Evolutionary conservation across 2,797 vertebrate species (phyloP).

Genomic region (Numenius phaeopus): DNA sequence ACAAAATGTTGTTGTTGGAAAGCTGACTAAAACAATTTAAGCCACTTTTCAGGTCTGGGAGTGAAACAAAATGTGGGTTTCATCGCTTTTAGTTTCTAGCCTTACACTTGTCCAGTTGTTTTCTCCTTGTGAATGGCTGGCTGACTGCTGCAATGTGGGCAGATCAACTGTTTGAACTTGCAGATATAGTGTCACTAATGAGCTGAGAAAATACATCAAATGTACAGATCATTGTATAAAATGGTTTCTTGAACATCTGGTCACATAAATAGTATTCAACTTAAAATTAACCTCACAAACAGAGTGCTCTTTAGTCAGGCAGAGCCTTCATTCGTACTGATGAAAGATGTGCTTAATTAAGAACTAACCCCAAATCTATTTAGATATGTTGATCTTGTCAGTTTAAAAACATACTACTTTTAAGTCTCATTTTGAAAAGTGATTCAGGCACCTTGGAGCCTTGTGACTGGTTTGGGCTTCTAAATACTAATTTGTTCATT

Average conservation of each 20-base stretch:
- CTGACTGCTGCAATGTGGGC: not conserved
- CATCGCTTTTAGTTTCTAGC: not conserved
- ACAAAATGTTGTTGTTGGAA: not conserved
- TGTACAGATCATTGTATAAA: not conserved
- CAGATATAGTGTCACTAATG: not conserved
- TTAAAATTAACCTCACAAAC: not conserved
- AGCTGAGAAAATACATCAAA: not conserved
- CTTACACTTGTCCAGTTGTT: not conserved
- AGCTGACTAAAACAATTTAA: conserved; percentile 9
- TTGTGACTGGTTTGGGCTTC: not conserved
- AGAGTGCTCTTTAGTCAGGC: not conserved
- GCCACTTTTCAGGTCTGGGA: not conserved
- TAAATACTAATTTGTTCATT: not conserved
- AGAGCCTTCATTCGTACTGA: not conserved
- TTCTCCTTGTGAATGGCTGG: not conserved
- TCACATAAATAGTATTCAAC: not conserved
- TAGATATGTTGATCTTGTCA: not conserved
- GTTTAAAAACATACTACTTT: not conserved
- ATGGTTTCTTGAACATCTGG: not conserved
- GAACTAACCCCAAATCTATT: not conserved
- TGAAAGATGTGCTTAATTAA: not conserved
- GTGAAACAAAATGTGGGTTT: conserved; percentile 1
- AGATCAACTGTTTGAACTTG: not conserved
- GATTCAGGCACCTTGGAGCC: not conserved
- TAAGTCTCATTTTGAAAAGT: not conserved